Conservation (phyloP, 1,140 invertebrate genomes). For the Drosophila neocordata region DNA sequence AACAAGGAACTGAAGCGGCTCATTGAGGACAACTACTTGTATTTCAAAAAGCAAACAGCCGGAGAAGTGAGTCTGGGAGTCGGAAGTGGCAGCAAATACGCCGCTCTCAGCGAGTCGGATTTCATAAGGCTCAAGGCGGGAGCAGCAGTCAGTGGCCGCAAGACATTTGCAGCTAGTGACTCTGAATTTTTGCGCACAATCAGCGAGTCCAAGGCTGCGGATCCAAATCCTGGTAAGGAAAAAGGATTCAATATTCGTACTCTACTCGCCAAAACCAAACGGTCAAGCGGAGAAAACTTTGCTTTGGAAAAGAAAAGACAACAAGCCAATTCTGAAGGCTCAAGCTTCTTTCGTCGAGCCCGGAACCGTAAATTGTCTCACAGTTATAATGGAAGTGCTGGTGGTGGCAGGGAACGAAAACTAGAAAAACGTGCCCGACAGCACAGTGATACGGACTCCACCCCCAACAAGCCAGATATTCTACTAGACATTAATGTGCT, state of each 20-base stretch:
- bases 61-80: conserved; percentile 26
- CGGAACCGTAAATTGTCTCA: conserved; percentile 78
- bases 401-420: conserved; percentile 64
- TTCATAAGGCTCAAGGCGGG: conserved; percentile 73
- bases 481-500: conserved; percentile 79
- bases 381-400: conserved; percentile 73
- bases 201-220: conserved; percentile 44
- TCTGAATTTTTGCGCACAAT: conserved; percentile 76
- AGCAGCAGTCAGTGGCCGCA: conserved; percentile 41
- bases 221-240: conserved; percentile 51
- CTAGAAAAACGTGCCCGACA: conserved; percentile 64
- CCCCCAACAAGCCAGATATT: conserved; percentile 77
- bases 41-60: conserved; percentile 72
- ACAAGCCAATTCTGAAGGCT: conserved; percentile 72
- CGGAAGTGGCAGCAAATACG: conserved; percentile 44
- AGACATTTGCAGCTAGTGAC: conserved; percentile 73
- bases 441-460: conserved; percentile 78
- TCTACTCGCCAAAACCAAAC: conserved; percentile 72
- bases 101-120: conserved; percentile 78
- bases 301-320: conserved; percentile 72
- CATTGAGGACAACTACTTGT: conserved; percentile 81
- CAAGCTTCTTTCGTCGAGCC: conserved; percentile 69
- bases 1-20: conserved; percentile 82
- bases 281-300: conserved; percentile 75
- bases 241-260: conserved; percentile 75